Evolutionary conservation across 2,113 vertebrate genomes (phyloP), one percentile per base, ranked within the genome.

Genomic region (Lethenteron camtschaticum): DNA sequence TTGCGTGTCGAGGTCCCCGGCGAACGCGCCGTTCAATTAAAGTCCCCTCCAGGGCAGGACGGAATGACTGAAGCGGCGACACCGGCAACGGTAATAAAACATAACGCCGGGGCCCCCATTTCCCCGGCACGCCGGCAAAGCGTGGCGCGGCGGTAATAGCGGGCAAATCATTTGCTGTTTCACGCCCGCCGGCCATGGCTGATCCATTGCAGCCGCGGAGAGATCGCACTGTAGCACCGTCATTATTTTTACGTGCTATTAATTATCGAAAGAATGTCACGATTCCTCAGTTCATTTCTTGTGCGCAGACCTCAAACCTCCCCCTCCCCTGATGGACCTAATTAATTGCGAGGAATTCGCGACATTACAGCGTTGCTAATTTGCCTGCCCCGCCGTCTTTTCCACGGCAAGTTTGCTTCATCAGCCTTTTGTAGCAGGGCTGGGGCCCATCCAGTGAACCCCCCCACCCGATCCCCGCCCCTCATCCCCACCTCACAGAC

Each of bases 1-100:
- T 87, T 83, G 88, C 88, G 87, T 91, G 92, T 94, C 91, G 95
- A 94, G 90, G 92, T 95, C 92, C 86, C 82, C 81, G 82, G 85
- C 84, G 80, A 83, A 81, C 84, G 83, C 82, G 78, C 84, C 88
- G 85, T 87, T 89, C 92, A 94, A 89, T 90, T 90, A 95, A 87
- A 84, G 83, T 86, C 83, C 85, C 85, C 83, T 85, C 85, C 85
- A 82, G 84, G 84, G 84, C 82, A 85, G 85, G 85, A 86, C 85
- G 84, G 83, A 81, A 86, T 85, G 84, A 85, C 84, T 84, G 84
- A 66, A 24, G 63, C n/a, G n/a, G 24, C 24, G 24, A 24, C 63
- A 66, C 63, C 24, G 63, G 24, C n/a, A 66, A 24, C 24, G 24
- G 63, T 24, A 66, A 66, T 66, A 66, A 41, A 41, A 41, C 41